These are phyloP conservation scores for Chrysomela aeneicollis DNA, from an alignment of 2,888 invertebrate genomes.

Conservation along the genomic window DNA sequence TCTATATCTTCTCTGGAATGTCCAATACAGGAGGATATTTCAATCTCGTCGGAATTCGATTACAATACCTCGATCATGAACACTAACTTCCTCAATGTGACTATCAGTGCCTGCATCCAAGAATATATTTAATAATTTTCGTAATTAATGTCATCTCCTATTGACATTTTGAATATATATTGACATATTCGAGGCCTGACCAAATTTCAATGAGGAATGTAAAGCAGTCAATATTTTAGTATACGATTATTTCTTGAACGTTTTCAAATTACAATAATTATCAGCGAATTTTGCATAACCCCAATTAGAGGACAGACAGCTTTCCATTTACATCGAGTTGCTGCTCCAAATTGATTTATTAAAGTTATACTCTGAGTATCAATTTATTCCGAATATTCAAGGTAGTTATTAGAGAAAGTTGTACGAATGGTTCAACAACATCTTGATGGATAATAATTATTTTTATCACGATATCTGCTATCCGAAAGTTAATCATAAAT, in stretches of 20 bases:
- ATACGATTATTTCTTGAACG: slow-evolving; percentile 7
- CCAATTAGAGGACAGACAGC: slow-evolving; percentile 10
- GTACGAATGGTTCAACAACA: background rate
- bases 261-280: slow-evolving; percentile 18
- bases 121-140: background rate
- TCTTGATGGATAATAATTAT: background rate
- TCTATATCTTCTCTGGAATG: too few species aligned
- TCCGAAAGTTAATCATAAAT: background rate
- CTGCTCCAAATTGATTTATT: slow-evolving; percentile 10
- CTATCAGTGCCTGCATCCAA: too few species aligned
- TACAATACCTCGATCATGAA: too few species aligned
- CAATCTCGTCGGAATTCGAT: too few species aligned
- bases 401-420: background rate
- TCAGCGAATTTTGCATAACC: slow-evolving; percentile 18
- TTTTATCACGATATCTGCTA: background rate
- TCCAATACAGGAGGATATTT: too few species aligned
- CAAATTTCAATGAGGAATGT: background rate
- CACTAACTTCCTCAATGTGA: too few species aligned
- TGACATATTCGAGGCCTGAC: slow-evolving; percentile 3
- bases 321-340: background rate
- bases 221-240: slow-evolving; percentile 4
- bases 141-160: background rate
- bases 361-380: slow-evolving; percentile 5
- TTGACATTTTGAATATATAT: slow-evolving; percentile 18
- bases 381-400: background rate